A percentile compares a stretch with the other conserved stretches of the same genome.
Conservation (phyloP, 2,113 vertebrate species). For the Poecilia latipinna region DNA sequence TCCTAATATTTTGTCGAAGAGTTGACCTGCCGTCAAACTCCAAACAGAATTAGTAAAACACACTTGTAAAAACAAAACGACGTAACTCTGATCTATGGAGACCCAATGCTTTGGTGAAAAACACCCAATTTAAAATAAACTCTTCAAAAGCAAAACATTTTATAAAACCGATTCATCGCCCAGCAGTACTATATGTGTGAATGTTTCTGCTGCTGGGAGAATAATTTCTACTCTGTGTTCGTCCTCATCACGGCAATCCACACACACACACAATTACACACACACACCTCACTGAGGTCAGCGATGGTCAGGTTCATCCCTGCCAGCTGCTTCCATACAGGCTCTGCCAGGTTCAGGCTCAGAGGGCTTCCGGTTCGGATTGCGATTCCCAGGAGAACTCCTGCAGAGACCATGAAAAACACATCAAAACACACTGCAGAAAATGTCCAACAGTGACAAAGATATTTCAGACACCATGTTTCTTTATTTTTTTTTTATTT, state of each 20-base stretch:
- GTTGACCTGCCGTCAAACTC: too few relatives aligned
- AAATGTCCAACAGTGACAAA: too few relatives aligned
- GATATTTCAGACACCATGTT: not conserved
- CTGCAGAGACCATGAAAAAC: slow-evolving; percentile 68
- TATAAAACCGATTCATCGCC: too few relatives aligned
- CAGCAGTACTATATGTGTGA: not conserved
- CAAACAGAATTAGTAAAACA: too few relatives aligned
- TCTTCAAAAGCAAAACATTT: too few relatives aligned
- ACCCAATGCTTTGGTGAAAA: too few relatives aligned
- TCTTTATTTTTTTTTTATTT: not conserved
- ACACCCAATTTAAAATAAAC: too few relatives aligned
- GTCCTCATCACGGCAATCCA: too few relatives aligned
- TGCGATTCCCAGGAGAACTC: slow-evolving; percentile 94
- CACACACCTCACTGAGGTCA: slow-evolving; percentile 94
- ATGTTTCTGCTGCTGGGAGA: not conserved
- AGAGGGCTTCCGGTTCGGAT: slow-evolving; percentile 98
- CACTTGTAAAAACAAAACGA: too few relatives aligned
- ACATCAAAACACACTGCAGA: too few relatives aligned
- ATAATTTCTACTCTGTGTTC: not conserved
- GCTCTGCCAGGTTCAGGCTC: slow-evolving; percentile 96
- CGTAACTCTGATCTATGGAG: too few relatives aligned
- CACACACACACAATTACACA: not conserved
- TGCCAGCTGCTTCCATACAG: slow-evolving; percentile 98
- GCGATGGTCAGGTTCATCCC: slow-evolving; percentile 99
- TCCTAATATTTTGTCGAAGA: too few relatives aligned